Evolutionary conservation across 2,113 vertebrate genomes (phyloP), one percentile per base, ranked within the genome.

Genomic region (Oplegnathus fasciatus): DNA sequence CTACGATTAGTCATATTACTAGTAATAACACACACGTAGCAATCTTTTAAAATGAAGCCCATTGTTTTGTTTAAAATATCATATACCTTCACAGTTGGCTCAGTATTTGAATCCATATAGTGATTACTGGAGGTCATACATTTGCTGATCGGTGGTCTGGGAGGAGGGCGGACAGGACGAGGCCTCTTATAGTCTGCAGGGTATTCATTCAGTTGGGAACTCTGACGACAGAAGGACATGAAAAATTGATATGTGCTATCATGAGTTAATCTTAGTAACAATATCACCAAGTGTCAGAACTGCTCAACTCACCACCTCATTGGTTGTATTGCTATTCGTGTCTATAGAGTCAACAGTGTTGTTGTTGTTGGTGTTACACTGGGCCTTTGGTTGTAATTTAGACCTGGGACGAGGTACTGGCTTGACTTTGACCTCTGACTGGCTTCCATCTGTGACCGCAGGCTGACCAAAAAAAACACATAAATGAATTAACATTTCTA

Each of bases 341-440:
- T 79, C 62, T n/a, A 14, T 50, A 40, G 65, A 10, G 15, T 68
- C 15, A 24, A 4, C 46, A 32, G 32, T 24, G 78, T 17, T 32
- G 34, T 4, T 17, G 55, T n/a, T 48, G 22, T 10, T 37, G 42
- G 15, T 10, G 26, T 52, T 37, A 9, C 4, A 22, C 20, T 40
- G 10, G 1, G 24, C 2, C 24, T 30, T 68, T 26, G 44, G 24
- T 40, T 30, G 0, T 20, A 24, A 0, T 76, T 55, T 83, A 2
- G 86, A 28, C 71, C 85, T 69, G 42, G 86, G 88, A 28, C 1
- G 77, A 77, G 91, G 86, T 2, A 81, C 70, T 15, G 88, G 86
- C 30, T 44, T 87, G n/a, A 62, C 46, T 57, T 26, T 32, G 3
- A 69, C 42, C 22, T 86, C 73, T 3, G 76, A 8, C 77, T 28